Evolutionary conservation across 2,888 invertebrate species (phyloP).

Genomic region (Malthinus seriepunctatus): DNA sequence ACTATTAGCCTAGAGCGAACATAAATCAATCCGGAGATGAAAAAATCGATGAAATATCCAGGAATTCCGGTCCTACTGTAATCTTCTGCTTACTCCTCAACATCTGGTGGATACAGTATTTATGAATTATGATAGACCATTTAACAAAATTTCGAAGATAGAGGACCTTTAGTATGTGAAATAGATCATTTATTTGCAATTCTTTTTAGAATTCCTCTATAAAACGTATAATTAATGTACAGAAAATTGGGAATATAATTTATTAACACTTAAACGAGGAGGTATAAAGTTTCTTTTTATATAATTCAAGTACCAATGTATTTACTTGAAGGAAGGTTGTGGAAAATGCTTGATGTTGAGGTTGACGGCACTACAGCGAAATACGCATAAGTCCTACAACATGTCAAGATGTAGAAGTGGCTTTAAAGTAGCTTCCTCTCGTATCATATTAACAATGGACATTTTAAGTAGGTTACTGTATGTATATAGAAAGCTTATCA

Average conservation of each 20-base stretch:
- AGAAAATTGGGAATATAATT: slow-evolving; percentile 1
- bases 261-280: neutral
- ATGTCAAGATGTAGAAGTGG: slow-evolving; percentile 11
- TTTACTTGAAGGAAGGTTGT: neutral
- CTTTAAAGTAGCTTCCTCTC: neutral
- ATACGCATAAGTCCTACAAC: slow-evolving; percentile 22
- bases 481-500: neutral
- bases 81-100: no score
- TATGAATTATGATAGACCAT: no score
- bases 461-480: slow-evolving; percentile 1
- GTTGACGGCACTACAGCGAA: slow-evolving; percentile 12
- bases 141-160: no score
- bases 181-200: no score
- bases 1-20: no score
- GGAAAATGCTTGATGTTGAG: slow-evolving; percentile 16
- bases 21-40: no score
- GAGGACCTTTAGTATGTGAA: no score
- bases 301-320: slow-evolving; percentile 13
- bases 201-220: no score
- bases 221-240: no score
- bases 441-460: slow-evolving; percentile 2
- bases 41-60: no score
- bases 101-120: no score
- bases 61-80: no score
- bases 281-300: neutral